Conservation (phyloP, 2,797 vertebrate genomes). For the Fratercula arctica region DNA sequence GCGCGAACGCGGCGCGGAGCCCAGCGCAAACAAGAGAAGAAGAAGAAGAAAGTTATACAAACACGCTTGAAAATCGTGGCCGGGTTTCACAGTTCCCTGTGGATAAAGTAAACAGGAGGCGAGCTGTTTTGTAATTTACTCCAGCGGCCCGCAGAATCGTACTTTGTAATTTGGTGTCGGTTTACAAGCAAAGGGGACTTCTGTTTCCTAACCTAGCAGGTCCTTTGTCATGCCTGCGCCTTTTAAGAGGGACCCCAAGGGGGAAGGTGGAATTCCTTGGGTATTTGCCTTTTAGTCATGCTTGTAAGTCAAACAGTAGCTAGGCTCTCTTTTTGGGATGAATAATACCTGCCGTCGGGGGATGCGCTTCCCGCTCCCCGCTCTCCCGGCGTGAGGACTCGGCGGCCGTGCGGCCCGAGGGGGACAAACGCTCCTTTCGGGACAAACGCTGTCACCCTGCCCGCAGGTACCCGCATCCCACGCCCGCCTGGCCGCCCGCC, state of each 20-base stretch:
- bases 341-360: conserved; percentile 6
- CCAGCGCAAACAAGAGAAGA: not conserved
- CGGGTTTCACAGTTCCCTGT: not conserved
- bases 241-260: conserved; percentile 66
- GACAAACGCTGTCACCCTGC: not conserved
- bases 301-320: conserved; percentile 61
- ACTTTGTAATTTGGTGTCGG: conserved; percentile 72
- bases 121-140: conserved; percentile 61
- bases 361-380: not conserved
- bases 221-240: conserved; percentile 56
- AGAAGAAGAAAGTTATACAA: conserved; percentile 30
- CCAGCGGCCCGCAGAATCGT: conserved; percentile 33
- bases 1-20: not conserved
- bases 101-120: conserved; percentile 14
- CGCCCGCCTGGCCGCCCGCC: no score
- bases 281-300: conserved; percentile 63
- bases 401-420: not conserved
- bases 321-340: not conserved
- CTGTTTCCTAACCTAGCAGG: conserved; percentile 64
- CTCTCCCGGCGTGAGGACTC: not conserved
- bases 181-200: conserved; percentile 68
- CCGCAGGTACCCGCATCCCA: not conserved
- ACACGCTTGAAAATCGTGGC: conserved; percentile 19
- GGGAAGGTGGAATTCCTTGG: conserved; percentile 51
- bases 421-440: not conserved